Evolutionary conservation across 2,797 vertebrate genomes (phyloP).

Genomic region (Dipus sagitta): DNA sequence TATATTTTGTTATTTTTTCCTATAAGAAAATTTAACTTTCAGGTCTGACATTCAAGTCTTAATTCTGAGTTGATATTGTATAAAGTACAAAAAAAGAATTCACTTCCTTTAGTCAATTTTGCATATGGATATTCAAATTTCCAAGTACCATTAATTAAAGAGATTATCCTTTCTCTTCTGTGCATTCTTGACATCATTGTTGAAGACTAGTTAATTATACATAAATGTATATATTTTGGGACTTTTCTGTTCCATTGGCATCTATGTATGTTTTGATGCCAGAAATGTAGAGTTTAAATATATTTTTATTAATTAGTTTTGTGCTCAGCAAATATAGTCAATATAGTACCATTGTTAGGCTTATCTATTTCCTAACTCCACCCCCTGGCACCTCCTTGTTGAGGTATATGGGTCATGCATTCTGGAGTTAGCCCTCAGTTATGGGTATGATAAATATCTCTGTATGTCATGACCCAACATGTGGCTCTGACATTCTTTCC

Average conservation of each 20-base stretch:
- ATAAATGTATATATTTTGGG: not conserved
- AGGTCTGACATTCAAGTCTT: not conserved
- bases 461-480: too few relatives aligned
- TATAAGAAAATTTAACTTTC: not conserved
- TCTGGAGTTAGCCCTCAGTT: too few relatives aligned
- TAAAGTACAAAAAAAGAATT: not conserved
- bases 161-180: not conserved
- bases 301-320: not conserved
- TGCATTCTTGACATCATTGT: not conserved
- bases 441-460: too few relatives aligned
- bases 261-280: not conserved
- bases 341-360: too few relatives aligned
- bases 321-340: too few relatives aligned
- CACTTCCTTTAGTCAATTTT: not conserved
- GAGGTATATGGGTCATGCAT: too few relatives aligned
- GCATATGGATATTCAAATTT: not conserved
- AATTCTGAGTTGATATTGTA: not conserved
- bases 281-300: too few relatives aligned
- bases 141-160: not conserved
- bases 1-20: not conserved
- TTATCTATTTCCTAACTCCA: too few relatives aligned
- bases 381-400: too few relatives aligned
- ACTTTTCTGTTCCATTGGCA: not conserved
- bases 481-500: too few relatives aligned
- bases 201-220: not conserved